Conservation (phyloP, 2,797 vertebrate species). For the Adrianichthys oophorus region DNA sequence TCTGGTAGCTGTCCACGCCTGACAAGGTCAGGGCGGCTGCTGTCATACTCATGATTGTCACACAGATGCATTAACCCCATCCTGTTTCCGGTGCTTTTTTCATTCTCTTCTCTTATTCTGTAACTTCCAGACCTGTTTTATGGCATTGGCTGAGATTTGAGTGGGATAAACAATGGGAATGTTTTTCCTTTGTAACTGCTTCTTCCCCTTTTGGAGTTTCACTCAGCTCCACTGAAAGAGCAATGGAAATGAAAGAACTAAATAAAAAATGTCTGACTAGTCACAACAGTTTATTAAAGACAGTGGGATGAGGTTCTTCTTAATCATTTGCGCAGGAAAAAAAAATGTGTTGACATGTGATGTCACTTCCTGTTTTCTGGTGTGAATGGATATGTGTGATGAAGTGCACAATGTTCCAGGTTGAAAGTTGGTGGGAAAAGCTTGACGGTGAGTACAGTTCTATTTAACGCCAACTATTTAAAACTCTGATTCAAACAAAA, state of each 20-base stretch:
- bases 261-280: conserved; percentile 18
- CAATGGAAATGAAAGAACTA: conserved; percentile 20
- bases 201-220: conserved; percentile 36
- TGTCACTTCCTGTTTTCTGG: no score
- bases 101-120: conserved; percentile 25
- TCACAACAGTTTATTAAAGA: not conserved
- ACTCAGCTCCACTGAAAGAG: conserved; percentile 20
- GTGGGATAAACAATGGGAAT: conserved; percentile 51
- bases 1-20: conserved; percentile 65
- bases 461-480: no score
- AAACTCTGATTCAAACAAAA: no score
- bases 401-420: no score
- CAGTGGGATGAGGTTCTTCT: no score
- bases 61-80: conserved; percentile 41
- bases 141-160: conserved; percentile 54
- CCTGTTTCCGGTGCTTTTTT: conserved; percentile 14
- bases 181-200: conserved; percentile 60
- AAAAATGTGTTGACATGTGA: no score
- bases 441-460: no score
- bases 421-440: no score
- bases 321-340: no score
- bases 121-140: conserved; percentile 52
- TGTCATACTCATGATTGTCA: conserved; percentile 62
- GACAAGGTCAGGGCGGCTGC: conserved; percentile 62
- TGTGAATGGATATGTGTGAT: no score